A percentile compares a stretch with the other conserved stretches of the same genome.
These are phyloP conservation scores for Drosophila yooni DNA, from an alignment of 2,888 invertebrate species.

Conservation along the genomic window DNA sequence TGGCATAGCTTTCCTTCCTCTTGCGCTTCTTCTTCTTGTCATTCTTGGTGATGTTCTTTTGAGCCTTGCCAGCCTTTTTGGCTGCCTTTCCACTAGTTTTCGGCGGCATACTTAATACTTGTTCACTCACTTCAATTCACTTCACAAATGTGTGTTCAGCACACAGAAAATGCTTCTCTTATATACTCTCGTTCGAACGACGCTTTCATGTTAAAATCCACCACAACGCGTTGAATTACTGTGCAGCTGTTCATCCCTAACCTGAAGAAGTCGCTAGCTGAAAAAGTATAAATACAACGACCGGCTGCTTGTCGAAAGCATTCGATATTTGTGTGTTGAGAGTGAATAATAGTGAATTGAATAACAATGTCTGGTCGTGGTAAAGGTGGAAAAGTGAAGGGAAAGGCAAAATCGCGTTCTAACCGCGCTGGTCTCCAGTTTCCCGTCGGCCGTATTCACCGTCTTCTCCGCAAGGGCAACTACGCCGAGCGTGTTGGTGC, in stretches of 20 bases:
- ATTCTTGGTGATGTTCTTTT: constrained; percentile 86
- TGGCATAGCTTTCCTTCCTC: constrained; percentile 85
- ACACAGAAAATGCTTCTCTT: neutral
- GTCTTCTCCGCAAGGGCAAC: constrained; percentile 87
- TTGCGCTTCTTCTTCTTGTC: constrained; percentile 86
- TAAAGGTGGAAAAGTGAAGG: constrained; percentile 84
- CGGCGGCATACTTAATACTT: constrained; percentile 67
- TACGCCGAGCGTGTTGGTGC: constrained; percentile 87
- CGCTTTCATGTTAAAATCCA: constrained; percentile 17
- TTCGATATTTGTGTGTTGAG: constrained; percentile 12
- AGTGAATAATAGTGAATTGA: constrained; percentile 17
- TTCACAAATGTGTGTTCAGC: constrained; percentile 18
- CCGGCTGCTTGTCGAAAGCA: neutral
- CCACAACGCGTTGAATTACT: neutral
- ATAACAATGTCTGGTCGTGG: constrained; percentile 84
- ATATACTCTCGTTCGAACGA: constrained; percentile 37
- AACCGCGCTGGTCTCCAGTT: constrained; percentile 87
- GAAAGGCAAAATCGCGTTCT: constrained; percentile 86
- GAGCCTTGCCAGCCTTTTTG: constrained; percentile 87
- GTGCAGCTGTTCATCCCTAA: constrained; percentile 1
- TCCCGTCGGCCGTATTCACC: constrained; percentile 88
- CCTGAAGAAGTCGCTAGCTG: constrained; percentile 9
- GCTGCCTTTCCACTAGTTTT: constrained; percentile 85
- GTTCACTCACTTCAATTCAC: constrained; percentile 23
- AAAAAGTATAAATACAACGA: constrained; percentile 18